Evolutionary conservation across 2,888 invertebrate genomes (phyloP), one percentile per base, ranked within the genome.

Genomic region (Agonopterix subpropinquella): DNA sequence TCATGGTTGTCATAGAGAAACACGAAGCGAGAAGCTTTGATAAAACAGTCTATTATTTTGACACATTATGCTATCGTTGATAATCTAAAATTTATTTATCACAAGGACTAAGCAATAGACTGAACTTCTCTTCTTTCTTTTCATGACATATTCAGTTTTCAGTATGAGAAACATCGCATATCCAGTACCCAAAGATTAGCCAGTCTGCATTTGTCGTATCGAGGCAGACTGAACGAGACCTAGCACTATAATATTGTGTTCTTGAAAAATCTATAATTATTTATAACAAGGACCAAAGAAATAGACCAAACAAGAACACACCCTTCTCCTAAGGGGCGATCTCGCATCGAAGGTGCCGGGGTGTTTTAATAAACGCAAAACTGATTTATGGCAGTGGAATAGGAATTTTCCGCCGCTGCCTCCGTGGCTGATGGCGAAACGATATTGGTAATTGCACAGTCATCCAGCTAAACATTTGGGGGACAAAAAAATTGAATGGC

Each of bases 291-390:
- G 5, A n/a, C 10, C n/a, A 39, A 39, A 9, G 10, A n/a, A n/a
- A 39, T 9, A 39, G 45, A 35, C 37, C n/a, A 10, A 50, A 35
- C 8, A 10, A 37, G 13, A 52, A 44, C 43, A 18, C 50, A 52
- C 45, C 45, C 37, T 9, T 49, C 53, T 60, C 55, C 61, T 61
- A 59, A 61, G 67, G 64, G 62, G 66, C 53, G 58, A 62, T 64
- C 67, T 53, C 56, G 48, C 65, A 67, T 70, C 65, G 66, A 70
- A 77, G 72, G 73, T 75, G 69, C 63, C 58, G 58, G 58, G 62
- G 47, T 66, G 73, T 77, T 82, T 82, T 81, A 82, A 82, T 82
- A 80, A 82, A 74, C 66, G 77, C 67, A 73, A 78, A 83, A 70
- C 79, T 83, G 84, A 84, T 84, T 84, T 84, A 84, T 84, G 66